Evolutionary conservation across 2,797 vertebrate species (phyloP).

Genomic region (Phoeniculus purpureus): DNA sequence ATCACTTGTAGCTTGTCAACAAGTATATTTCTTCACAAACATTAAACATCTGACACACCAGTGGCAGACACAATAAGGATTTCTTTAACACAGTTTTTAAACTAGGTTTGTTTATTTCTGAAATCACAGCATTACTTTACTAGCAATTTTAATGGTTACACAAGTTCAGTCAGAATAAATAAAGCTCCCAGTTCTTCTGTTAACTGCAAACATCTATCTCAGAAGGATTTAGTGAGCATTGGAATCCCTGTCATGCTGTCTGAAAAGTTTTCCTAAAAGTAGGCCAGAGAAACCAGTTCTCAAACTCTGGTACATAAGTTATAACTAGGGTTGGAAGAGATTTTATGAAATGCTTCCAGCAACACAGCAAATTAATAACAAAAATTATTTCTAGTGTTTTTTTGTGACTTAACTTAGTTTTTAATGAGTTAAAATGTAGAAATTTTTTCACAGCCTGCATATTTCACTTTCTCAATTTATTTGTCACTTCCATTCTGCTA

Average conservation of each 20-base stretch:
- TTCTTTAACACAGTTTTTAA: neutral
- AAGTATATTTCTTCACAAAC: neutral
- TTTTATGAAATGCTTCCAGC: neutral
- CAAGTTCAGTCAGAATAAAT: neutral
- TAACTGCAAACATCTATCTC: neutral
- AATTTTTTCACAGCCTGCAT: neutral
- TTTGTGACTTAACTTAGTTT: neutral
- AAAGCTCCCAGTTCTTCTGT: neutral
- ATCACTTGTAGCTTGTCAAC: neutral
- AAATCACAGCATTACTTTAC: neutral
- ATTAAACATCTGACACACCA: neutral
- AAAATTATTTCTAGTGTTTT: neutral
- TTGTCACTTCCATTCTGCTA: neutral
- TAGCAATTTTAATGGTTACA: neutral
- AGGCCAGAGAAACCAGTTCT: neutral
- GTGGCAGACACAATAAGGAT: neutral
- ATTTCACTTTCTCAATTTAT: neutral
- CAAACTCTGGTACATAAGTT: neutral
- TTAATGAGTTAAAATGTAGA: neutral
- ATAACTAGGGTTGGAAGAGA: neutral
- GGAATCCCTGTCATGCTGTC: fast-evolving
- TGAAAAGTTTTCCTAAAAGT: neutral
- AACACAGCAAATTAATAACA: neutral
- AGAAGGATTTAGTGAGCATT: neutral
- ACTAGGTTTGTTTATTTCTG: neutral